Conservation (phyloP, 1,140 invertebrate species). For the Cryptotermes secundus region DNA sequence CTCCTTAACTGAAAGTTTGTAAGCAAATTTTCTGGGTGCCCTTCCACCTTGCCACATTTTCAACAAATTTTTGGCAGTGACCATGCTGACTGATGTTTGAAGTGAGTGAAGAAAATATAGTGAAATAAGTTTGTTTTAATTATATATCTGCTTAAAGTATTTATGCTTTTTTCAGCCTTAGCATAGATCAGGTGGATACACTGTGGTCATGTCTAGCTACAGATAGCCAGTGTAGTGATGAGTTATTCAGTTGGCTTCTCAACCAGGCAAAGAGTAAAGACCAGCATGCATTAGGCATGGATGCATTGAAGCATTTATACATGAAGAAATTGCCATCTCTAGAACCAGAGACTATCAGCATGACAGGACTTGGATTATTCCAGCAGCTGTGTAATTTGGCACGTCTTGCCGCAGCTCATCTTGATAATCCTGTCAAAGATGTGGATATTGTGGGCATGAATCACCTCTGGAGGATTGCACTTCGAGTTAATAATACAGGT, state of each 20-base stretch:
- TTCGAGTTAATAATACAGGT: slow-evolving; percentile 81
- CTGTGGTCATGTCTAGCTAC: slow-evolving; percentile 88
- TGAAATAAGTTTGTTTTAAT: not conserved
- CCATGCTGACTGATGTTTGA: too few relatives aligned
- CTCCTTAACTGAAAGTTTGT: too few relatives aligned
- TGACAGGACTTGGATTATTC: slow-evolving; percentile 86
- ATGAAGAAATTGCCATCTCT: slow-evolving; percentile 85
- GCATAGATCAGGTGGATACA: slow-evolving; percentile 83
- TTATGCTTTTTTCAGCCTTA: slow-evolving; percentile 61
- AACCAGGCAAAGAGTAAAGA: slow-evolving; percentile 88
- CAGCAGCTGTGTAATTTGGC: slow-evolving; percentile 87
- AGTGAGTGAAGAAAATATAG: too few relatives aligned
- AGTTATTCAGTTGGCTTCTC: slow-evolving; percentile 88
- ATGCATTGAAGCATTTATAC: slow-evolving; percentile 85
- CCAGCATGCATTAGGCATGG: slow-evolving; percentile 82
- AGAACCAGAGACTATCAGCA: slow-evolving; percentile 83
- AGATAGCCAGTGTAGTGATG: slow-evolving; percentile 81
- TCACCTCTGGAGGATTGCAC: slow-evolving; percentile 90
- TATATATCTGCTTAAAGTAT: slow-evolving; percentile 12
- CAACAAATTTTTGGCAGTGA: too few relatives aligned
- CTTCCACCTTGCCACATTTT: too few relatives aligned
- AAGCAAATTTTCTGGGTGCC: too few relatives aligned
- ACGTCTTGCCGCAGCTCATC: slow-evolving; percentile 61
- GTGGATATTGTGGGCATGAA: slow-evolving; percentile 75
- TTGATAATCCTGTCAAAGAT: slow-evolving; percentile 48